Evolutionary conservation across 2,888 invertebrate genomes (phyloP).

Genomic region (Archips xylosteana): DNA sequence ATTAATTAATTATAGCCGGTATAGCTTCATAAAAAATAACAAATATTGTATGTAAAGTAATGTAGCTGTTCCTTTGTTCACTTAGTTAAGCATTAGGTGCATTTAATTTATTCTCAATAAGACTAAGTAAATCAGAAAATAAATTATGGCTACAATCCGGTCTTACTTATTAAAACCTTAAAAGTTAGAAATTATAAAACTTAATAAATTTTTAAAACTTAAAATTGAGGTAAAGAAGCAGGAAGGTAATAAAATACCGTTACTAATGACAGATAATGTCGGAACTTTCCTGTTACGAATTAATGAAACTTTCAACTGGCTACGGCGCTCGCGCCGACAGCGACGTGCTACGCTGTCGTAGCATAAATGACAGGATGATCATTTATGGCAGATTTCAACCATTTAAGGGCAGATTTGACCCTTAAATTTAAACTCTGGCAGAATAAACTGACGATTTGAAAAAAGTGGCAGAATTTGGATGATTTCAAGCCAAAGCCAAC

Average conservation of each 20-base stretch:
- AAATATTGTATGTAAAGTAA: no score
- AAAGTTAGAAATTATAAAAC: background rate
- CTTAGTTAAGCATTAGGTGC: background rate
- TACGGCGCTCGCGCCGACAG: slow-evolving; percentile 13
- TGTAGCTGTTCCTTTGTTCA: background rate
- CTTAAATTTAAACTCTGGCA: no score
- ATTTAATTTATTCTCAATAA: background rate
- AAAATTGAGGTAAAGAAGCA: background rate
- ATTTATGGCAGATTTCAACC: no score
- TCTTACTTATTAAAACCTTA: background rate
- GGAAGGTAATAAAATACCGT: background rate
- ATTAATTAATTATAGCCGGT: no score
- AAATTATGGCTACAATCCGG: background rate
- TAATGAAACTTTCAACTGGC: slow-evolving; percentile 7
- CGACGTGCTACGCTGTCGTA: slow-evolving; percentile 30
- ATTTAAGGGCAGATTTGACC: no score
- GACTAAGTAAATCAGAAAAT: background rate
- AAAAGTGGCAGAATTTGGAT: no score
- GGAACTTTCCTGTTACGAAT: background rate
- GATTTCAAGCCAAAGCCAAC: no score
- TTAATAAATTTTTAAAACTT: background rate
- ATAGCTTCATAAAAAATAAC: no score
- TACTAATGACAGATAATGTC: background rate
- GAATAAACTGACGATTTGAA: no score
- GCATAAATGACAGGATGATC: background rate